Conservation (phyloP, 2,113 vertebrate genomes). For the Isichthys henryi region DNA sequence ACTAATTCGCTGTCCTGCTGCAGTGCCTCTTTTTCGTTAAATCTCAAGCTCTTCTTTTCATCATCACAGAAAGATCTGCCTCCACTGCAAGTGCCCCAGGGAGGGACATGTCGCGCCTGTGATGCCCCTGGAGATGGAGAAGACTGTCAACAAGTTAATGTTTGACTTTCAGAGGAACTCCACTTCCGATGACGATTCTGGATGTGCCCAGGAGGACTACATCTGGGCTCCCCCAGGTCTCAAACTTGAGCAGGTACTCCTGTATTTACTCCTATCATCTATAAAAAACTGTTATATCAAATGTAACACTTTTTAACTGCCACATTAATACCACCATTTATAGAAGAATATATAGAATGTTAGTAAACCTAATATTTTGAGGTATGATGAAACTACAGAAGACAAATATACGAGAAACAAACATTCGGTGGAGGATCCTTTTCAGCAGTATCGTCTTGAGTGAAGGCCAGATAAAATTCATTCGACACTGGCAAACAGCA, state of each 20-base stretch:
- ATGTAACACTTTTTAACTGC: background rate
- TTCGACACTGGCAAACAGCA: background rate
- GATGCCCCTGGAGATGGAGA: slow-evolving; percentile 98
- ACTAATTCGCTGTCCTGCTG: background rate
- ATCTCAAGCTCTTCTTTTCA: slow-evolving; percentile 20
- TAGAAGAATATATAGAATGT: background rate
- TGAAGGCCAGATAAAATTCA: background rate
- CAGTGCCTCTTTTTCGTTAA: background rate
- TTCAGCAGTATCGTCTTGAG: background rate
- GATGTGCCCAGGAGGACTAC: slow-evolving; percentile 92
- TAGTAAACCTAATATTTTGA: background rate
- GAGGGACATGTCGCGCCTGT: slow-evolving; percentile 86
- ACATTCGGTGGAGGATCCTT: background rate
- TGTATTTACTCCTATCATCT: background rate
- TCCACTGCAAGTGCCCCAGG: slow-evolving; percentile 72
- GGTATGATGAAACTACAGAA: background rate
- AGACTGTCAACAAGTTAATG: slow-evolving; percentile 95
- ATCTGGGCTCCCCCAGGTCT: slow-evolving; percentile 91
- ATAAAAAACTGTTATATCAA: background rate
- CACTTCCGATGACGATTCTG: slow-evolving; percentile 91
- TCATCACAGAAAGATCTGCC: slow-evolving; percentile 70
- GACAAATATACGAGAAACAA: background rate
- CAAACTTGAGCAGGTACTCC: slow-evolving; percentile 87
- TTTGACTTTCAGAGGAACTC: slow-evolving; percentile 99
- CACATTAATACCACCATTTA: background rate